These are phyloP conservation scores for Porites divaricata DNA, from an alignment of 92 coral and sea anemone genomes.

Conservation along the genomic window DNA sequence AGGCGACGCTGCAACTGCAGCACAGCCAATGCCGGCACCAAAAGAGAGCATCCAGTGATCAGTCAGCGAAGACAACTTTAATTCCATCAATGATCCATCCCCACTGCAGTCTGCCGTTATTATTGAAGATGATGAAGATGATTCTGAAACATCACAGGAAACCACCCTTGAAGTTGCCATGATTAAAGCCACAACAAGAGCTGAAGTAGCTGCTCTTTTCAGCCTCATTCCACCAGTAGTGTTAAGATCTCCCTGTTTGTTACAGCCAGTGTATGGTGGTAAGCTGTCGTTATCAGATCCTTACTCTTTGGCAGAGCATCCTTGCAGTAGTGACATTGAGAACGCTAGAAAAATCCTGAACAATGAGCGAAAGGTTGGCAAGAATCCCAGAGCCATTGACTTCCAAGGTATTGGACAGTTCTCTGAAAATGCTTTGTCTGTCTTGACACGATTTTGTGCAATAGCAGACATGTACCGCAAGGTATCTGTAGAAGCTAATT, in stretches of 20 bases:
- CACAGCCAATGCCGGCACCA: too few relatives aligned
- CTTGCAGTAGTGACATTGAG: constrained; percentile 26
- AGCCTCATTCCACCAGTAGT: background rate
- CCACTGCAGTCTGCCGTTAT: background rate
- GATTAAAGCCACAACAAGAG: constrained; percentile 40
- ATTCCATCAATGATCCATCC: too few relatives aligned
- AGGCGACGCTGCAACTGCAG: too few relatives aligned
- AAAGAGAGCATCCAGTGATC: too few relatives aligned
- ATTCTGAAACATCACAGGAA: background rate
- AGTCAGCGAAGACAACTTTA: too few relatives aligned
- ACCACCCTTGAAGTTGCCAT: constrained; percentile 12
- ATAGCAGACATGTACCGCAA: background rate
- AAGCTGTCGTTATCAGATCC: constrained; percentile 19
- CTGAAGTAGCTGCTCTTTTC: constrained; percentile 46
- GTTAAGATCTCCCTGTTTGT: background rate
- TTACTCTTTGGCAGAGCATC: constrained; percentile 22
- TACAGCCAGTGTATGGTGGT: constrained; percentile 6
- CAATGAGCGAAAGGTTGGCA: constrained; percentile 30
- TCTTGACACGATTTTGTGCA: constrained; percentile 16
- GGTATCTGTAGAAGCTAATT: constrained; percentile 34
- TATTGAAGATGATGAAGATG: background rate
- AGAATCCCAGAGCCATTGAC: constrained; percentile 19
- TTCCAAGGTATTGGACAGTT: constrained; percentile 34
- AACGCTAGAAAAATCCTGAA: background rate
- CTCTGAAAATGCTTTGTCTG: constrained; percentile 31